These are phyloP conservation scores for Conchocele bisecta DNA, from an alignment of 2,888 invertebrate species.

Conservation along the genomic window DNA sequence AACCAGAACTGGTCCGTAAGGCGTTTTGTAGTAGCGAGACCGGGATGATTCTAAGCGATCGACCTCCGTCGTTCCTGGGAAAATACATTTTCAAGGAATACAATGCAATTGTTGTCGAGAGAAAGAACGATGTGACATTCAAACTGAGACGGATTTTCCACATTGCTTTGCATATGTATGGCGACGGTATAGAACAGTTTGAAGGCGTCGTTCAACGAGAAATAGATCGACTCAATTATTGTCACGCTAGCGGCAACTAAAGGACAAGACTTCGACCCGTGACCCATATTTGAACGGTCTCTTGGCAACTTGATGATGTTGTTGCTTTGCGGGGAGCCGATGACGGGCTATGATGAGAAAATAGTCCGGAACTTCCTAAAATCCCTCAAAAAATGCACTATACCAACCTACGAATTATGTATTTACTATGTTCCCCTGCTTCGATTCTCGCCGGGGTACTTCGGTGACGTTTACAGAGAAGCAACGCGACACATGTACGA, in stretches of 20 bases:
- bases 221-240: not conserved
- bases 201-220: not conserved
- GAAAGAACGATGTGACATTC: not conserved
- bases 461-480: not conserved
- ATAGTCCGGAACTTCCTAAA: not conserved
- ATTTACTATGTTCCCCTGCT: not conserved
- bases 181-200: not conserved
- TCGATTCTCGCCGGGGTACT: not conserved
- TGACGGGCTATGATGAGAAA: not conserved
- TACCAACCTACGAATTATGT: not conserved
- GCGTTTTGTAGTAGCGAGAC: not conserved
- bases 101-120: not conserved
- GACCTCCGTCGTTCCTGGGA: not conserved
- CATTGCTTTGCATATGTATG: not conserved
- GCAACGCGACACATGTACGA: too few species aligned
- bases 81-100: not conserved
- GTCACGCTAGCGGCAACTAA: not conserved
- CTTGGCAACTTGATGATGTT: not conserved
- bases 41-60: not conserved
- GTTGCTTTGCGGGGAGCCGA: not conserved
- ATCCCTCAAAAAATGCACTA: not conserved
- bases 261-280: not conserved
- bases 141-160: not conserved
- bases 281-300: not conserved
- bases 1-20: not conserved